Evolutionary conservation across 2,113 vertebrate genomes (phyloP).

Genomic region (Dissostichus mawsoni): DNA sequence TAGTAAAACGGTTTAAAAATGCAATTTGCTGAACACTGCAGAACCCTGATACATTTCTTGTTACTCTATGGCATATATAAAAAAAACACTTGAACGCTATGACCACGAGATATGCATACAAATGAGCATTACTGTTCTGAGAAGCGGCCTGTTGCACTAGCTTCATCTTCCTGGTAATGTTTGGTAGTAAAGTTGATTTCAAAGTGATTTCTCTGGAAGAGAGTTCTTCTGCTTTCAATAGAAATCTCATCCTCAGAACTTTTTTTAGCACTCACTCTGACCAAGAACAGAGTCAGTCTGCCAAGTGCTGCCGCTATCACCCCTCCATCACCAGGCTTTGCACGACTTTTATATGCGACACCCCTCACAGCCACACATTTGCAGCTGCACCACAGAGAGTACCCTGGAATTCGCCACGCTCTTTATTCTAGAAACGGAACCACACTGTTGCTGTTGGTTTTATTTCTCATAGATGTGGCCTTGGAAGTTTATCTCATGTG

Average conservation of each 20-base stretch:
- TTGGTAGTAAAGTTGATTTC: not conserved
- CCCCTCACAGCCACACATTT: conserved; percentile 29
- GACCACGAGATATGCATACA: not conserved
- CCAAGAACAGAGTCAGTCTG: not conserved
- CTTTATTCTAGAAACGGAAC: conserved; percentile 43
- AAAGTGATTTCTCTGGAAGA: conserved; percentile 40
- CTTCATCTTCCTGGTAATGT: conserved; percentile 22
- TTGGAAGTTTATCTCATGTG: conserved; percentile 26
- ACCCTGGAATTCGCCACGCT: conserved; percentile 24
- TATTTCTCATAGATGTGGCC: conserved; percentile 23
- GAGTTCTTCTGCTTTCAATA: conserved; percentile 17
- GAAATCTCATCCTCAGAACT: not conserved
- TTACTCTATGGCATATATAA: not conserved
- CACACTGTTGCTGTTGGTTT: conserved; percentile 34
- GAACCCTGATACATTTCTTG: not conserved
- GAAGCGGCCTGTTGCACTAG: conserved; percentile 3
- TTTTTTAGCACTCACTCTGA: conserved; percentile 21
- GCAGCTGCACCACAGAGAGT: conserved; percentile 46
- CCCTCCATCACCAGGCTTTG: conserved; percentile 2
- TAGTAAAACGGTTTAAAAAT: not conserved
- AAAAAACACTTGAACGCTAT: not conserved
- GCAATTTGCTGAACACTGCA: not conserved
- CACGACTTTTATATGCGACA: conserved; percentile 1
- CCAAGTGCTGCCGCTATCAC: not conserved
- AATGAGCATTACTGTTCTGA: conserved; percentile 2